Conservation (phyloP, 2,113 vertebrate genomes). For the Thamnophis sirtalis region DNA sequence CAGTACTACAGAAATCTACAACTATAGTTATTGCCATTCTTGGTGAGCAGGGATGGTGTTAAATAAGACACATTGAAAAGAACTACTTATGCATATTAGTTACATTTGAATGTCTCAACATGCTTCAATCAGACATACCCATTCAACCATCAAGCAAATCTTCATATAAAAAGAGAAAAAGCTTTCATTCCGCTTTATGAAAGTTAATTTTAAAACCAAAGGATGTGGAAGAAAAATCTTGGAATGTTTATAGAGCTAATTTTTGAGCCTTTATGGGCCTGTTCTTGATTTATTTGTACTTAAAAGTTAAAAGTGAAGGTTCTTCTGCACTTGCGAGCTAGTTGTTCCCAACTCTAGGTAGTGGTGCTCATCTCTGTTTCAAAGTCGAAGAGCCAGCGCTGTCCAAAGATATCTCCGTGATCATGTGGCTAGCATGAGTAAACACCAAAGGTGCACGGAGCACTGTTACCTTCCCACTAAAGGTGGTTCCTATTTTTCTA, state of each 20-base stretch:
- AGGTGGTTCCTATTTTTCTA: too few relatives aligned
- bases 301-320: neutral
- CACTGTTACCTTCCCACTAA: too few relatives aligned
- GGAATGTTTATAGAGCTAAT: neutral
- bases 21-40: neutral
- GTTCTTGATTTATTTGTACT: neutral
- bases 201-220: neutral
- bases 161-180: neutral
- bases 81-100: neutral
- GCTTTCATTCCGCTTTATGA: neutral
- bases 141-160: neutral
- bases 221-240: neutral
- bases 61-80: neutral
- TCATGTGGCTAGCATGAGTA: too few relatives aligned
- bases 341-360: too few relatives aligned
- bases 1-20: neutral
- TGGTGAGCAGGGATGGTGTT: neutral
- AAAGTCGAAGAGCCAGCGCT: too few relatives aligned
- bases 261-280: neutral
- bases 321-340: too few relatives aligned
- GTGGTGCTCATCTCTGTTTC: too few relatives aligned
- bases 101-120: neutral
- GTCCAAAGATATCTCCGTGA: too few relatives aligned
- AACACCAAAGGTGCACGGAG: too few relatives aligned
- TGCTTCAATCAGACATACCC: neutral